These are phyloP conservation scores for Cantharis nigra DNA, from an alignment of 2,888 invertebrate genomes.

Conservation along the genomic window DNA sequence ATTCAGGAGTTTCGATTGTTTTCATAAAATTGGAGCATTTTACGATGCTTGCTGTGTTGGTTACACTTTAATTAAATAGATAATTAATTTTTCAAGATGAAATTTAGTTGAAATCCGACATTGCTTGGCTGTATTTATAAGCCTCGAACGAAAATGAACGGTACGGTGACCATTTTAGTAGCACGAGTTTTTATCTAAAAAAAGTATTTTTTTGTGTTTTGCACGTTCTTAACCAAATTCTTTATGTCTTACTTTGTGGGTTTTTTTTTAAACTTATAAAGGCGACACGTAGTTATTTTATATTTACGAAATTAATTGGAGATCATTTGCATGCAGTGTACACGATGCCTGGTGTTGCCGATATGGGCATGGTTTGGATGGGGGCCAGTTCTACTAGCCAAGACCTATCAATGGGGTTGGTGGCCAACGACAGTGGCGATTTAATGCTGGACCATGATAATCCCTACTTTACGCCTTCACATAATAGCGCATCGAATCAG, in stretches of 20 bases:
- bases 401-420: constrained; percentile 57
- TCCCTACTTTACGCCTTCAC: constrained; percentile 55
- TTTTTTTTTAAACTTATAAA: background rate
- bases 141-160: constrained; percentile 14
- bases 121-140: constrained; percentile 2
- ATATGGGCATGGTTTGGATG: constrained; percentile 73
- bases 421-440: constrained; percentile 49
- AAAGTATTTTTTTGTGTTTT: constrained; percentile 1
- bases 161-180: background rate
- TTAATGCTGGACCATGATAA: constrained; percentile 55
- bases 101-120: constrained; percentile 17
- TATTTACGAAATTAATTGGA: constrained; percentile 1
- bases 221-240: background rate
- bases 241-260: constrained; percentile 6
- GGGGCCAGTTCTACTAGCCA: constrained; percentile 60
- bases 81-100: constrained; percentile 14
- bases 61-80: background rate
- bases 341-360: constrained; percentile 62
- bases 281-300: constrained; percentile 4
- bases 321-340: constrained; percentile 43
- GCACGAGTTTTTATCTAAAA: background rate
- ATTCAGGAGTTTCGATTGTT: constrained; percentile 1
- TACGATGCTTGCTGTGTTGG: background rate
- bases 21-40: background rate
- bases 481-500: constrained; percentile 55